Conservation (phyloP, 2,113 vertebrate genomes). For the Shinisaurus crocodilurus region DNA sequence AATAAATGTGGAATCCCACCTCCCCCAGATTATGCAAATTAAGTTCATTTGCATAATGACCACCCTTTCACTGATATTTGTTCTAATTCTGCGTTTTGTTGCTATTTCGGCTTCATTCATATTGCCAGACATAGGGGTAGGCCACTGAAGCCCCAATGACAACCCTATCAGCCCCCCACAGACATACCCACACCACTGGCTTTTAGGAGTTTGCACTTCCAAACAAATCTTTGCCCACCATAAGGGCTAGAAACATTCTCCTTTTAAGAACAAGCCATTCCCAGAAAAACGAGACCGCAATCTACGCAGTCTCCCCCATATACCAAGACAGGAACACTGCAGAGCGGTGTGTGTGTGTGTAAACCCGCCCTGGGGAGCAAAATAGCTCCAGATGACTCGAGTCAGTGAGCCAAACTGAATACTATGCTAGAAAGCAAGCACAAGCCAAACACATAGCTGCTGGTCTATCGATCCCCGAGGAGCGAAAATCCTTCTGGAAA, state of each 20-base stretch:
- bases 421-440: too few species aligned
- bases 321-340: not conserved
- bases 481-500: too few species aligned
- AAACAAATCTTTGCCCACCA: not conserved
- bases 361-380: not conserved
- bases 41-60: not conserved
- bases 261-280: not conserved
- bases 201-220: not conserved
- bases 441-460: accelerated
- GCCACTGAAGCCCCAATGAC: not conserved
- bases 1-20: too few species aligned
- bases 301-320: not conserved
- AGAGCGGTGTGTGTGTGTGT: not conserved
- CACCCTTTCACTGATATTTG: not conserved
- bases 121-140: not conserved
- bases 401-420: not conserved
- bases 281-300: too few species aligned
- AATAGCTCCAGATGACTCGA: not conserved
- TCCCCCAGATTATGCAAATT: not conserved
- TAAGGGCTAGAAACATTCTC: not conserved
- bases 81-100: not conserved
- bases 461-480: not conserved
- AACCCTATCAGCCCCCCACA: not conserved
- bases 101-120: not conserved
- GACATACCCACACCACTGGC: not conserved